Base-by-base conservation (phyloP, 1,140 invertebrate species). In the Mactra quadrangularis region DNA sequence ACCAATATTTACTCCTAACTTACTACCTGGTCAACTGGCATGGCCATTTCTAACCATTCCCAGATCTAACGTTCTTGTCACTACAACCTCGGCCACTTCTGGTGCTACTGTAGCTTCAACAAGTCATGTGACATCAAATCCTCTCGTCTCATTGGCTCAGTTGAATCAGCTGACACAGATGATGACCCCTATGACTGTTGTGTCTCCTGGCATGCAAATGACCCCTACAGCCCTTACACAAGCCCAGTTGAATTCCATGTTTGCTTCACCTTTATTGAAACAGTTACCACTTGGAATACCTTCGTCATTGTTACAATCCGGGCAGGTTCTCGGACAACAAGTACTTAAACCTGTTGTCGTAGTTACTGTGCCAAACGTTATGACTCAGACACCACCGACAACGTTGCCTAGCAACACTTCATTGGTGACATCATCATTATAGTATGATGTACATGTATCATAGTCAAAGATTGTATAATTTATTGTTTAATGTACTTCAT, bases 161-260 rank as follows among this genome's bases (percentile, higher is more conserved):
- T 92, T 7, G 66, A 83, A 71, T 31, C 75, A 68, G 47, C 59
- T 93, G 71, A 93, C 92, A 55, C 94, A 93, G 0, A 91, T 94
- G 50, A 93, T 94, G 33, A 92, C 93, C 9, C 93, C 94, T 50
- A 93, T 94, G 92, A 93, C 93, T 27, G 93, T 94, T 9, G 93
- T 94, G 27, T 94, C 93, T 1, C 93, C 82, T 60, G 68, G 75
- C 19, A 64, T 84, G 17, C 83, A 84, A 31, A 57, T 84, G 38
- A 62, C 75, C 19, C 83, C 64, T 15, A 59, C 77, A 15, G 50
- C 52, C 3, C 45, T 79, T 1, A 72, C 64, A 3, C 83, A 84
- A 31, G 75, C 83, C 4, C 66, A 79, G 45, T 52, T 81, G 15
- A 74, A 53, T 22, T 55, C 66, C 9, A 68, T 85, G 83, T 74